Conservation (phyloP, 2,797 vertebrate species). For the Denticeps clupeoides region DNA sequence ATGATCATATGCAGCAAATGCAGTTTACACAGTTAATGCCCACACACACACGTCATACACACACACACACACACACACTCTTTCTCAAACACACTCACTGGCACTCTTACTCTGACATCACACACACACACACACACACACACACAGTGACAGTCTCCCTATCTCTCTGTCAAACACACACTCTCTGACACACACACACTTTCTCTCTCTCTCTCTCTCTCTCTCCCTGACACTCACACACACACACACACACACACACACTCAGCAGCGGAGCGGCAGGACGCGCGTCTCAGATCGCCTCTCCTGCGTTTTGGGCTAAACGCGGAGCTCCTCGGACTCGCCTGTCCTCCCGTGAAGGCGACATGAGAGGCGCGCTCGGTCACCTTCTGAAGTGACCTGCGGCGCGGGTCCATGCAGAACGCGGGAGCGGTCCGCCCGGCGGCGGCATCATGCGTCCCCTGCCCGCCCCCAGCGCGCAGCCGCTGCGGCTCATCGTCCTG, state of each 20-base stretch:
- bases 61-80: neutral
- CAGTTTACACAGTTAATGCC: too few species aligned
- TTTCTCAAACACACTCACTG: neutral
- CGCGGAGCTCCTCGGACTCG: too few species aligned
- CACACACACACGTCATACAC: too few species aligned
- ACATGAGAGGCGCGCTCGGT: too few species aligned
- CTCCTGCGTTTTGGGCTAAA: too few species aligned
- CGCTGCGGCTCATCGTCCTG: slow-evolving; percentile 60
- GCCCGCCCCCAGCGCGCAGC: slow-evolving; percentile 50
- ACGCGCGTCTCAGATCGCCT: too few species aligned
- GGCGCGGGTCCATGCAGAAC: slow-evolving; percentile 57
- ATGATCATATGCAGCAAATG: too few species aligned
- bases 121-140: neutral
- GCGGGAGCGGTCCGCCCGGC: slow-evolving; percentile 49
- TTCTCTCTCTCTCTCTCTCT: neutral
- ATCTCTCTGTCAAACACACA: neutral
- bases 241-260: slow-evolving; percentile 4
- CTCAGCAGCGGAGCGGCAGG: slow-evolving; percentile 21
- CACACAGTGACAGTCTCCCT: neutral
- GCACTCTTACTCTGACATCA: neutral
- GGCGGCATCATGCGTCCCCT: slow-evolving; percentile 60
- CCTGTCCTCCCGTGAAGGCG: too few species aligned
- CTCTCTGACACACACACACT: neutral
- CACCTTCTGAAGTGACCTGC: slow-evolving; percentile 40
- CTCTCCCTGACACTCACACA: slow-evolving; percentile 2